Percentiles rank a stretch among this genome's conserved stretches.
These are phyloP conservation scores for Coluber constrictor DNA, from an alignment of 2,797 vertebrate species.

Conservation along the genomic window DNA sequence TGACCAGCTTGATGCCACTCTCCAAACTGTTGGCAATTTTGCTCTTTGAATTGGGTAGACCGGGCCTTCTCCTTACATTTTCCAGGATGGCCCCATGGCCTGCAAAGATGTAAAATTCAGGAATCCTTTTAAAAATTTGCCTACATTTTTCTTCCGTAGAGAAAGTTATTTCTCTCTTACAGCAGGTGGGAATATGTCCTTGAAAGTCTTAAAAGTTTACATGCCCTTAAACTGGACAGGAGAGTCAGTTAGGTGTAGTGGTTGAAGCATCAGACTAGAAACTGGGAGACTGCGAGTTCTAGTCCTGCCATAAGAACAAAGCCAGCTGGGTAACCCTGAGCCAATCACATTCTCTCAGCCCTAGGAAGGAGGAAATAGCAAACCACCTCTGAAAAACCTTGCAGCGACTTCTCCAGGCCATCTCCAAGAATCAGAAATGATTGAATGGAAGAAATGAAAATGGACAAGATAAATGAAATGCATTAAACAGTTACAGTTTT, in stretches of 20 bases:
- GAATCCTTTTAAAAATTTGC: background rate
- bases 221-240: background rate
- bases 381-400: background rate
- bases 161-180: background rate
- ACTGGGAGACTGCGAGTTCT: background rate
- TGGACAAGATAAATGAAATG: background rate
- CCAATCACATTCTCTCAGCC: background rate
- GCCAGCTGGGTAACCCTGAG: background rate
- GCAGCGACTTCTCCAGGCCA: background rate
- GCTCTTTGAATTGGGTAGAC: too few species aligned
- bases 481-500: background rate
- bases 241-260: background rate
- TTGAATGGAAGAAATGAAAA: rapidly evolving
- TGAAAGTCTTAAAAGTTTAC: background rate
- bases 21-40: too few species aligned
- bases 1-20: too few species aligned
- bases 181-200: background rate
- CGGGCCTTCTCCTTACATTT: too few species aligned
- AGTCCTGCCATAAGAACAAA: background rate
- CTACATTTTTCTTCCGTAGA: background rate
- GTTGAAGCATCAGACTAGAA: background rate
- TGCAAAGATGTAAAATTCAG: background rate
- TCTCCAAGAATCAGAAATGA: background rate
- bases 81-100: too few species aligned
- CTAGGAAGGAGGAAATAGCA: background rate